Base-by-base conservation (phyloP, 2,797 vertebrate genomes). In the Coregonus ussuriensis region DNA sequence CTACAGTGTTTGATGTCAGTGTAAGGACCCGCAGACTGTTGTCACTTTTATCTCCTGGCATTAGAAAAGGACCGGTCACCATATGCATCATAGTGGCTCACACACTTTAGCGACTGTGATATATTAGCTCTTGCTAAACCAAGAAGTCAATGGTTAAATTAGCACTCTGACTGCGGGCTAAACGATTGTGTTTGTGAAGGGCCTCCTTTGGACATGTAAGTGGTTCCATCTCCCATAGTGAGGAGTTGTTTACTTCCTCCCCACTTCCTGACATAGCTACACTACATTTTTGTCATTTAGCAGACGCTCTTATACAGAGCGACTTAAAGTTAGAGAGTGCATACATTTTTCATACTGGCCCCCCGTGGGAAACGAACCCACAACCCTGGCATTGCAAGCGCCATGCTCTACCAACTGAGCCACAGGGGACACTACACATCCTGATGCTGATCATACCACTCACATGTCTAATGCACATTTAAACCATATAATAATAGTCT, bases 71-170 rank as follows among this genome's bases (percentile, higher is more conserved):
- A 75, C 81, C 71, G 74, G 76, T 84, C 71, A 71, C 84, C 84
- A 37, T 83, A 83, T 1, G 29, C 31, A 33, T 33, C 4, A 54
- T 87, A 72, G 84, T 83, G 87, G 83, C 74, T 85, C 70, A 37
- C 82, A 62, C 31, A 33, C 31, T 33, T 83, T 85, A 80, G 80
- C 1, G 70, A 71, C 76, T 80, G 80, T 88, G 91, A 93, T 93
- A 87, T 90, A 94, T 92, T 73, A 86, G 85, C 86, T 83, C 75
- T 81, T 76, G 73, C 79, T 71, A 78, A 25, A 25, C 25, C 25
- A 79, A 79, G 81, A 91, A 91, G 91, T 92, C 90, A 87, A 88
- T 91, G 88, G 87, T 85, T 90, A 92, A 93, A 94, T 93, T 90
- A 93, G 87, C 87, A 74, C 81, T 81, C 67, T 85, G 91, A 89